Evolutionary conservation across 1,140 invertebrate species (phyloP), one percentile per base, ranked within the genome.

Genomic region (Dermatophagoides farinae): DNA sequence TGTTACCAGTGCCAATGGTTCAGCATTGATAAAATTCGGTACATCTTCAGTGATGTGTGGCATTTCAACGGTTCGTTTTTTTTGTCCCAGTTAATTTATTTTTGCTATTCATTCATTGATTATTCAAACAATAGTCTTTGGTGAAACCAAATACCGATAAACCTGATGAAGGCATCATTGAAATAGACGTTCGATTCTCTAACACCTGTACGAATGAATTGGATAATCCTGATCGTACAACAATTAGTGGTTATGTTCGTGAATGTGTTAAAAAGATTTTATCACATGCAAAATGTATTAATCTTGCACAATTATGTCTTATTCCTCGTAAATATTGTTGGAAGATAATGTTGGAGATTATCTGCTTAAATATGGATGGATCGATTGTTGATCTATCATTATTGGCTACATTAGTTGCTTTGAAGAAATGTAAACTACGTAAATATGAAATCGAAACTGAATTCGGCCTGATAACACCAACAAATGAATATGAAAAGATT

Each of bases 301-400:
- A 55, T 44, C 31, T 55, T n/a, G 6, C 1, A 20, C 10, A 39
- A 20, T 23, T 55, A 39, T 55, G 53, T 40, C 12, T 55, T n/a
- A 44, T 55, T 1, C 25, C 53, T 8, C 25, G 53, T n/a, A 55
- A 55, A 25, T 25, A 55, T 44, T 14, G 14, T 20, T 55, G 53
- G 53, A 55, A 55, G 14, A n/a, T 55, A 12, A 23, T 25, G 23
- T 44, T 55, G 23, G 53, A 55, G 23, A 55, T 55, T 39, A 55
- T 55, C 39, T 55, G 53, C 23, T 25, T 55, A n/a, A 55, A 55
- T 55, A 18, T 55, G 38, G 25, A 55, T 23, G 53, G 53, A 5
- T 25, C 14, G 2, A 55, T 55, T 44, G 53, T 55, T 25, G 53
- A 55, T 38, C 53, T 55, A n/a, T 55, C 53, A 11, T 44, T 55